Conservation (phyloP, 2,797 vertebrate genomes). For the Tragopan temminckii region DNA sequence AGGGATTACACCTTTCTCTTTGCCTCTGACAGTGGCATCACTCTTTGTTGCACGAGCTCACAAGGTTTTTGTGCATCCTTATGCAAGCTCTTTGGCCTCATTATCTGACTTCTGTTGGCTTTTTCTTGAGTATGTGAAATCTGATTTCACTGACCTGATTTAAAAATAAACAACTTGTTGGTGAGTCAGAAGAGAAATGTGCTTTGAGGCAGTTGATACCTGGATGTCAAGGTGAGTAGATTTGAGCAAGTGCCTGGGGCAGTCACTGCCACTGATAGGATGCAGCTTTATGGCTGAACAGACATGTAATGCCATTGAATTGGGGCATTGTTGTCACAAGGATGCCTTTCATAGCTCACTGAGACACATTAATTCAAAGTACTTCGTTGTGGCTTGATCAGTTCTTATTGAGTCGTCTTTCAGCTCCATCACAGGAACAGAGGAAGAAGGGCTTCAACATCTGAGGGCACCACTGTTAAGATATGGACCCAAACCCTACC, state of each 20-base stretch:
- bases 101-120: neutral
- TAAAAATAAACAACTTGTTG: neutral
- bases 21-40: fast-evolving
- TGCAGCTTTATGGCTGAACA: neutral
- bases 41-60: neutral
- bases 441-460: neutral
- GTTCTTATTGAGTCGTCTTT: neutral
- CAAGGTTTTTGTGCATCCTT: neutral
- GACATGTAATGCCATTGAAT: neutral
- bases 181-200: neutral
- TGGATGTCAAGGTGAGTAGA: neutral
- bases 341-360: neutral
- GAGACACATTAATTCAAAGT: neutral
- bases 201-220: neutral
- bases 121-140: neutral
- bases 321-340: neutral
- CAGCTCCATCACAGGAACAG: neutral
- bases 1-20: neutral
- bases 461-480: neutral
- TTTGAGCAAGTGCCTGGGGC: neutral
- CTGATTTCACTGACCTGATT: neutral
- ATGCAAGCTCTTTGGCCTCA: neutral
- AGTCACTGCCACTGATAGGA: neutral
- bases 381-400: neutral
- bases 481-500: neutral